Base-by-base conservation (phyloP, 2,888 invertebrate species). In the Fabriciana adippe region DNA sequence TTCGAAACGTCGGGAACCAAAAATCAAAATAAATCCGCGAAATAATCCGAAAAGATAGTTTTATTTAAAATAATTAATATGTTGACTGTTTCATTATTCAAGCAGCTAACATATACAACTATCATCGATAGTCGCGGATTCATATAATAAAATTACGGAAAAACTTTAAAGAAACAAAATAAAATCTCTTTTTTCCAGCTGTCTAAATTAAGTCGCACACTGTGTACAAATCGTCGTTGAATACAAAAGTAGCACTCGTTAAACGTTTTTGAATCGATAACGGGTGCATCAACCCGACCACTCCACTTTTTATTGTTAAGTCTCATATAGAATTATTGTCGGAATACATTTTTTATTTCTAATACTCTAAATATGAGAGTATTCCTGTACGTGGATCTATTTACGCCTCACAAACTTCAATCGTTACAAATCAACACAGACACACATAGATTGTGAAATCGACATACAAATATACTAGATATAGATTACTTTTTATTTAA, bases 141-240 rank as follows among this genome's bases (percentile, higher is more conserved):
- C 18, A 18, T 18, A 18, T 18, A 18, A 18, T 18, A 18, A 18
- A 18, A 18, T 18, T 1, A 18, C 18, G 18, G 18, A 18, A 1
- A 18, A 8, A 21, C 6, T 15, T 21, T 8, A 21, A 47, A 21
- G 47, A 15, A 57, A 57, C 21, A 21, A 21, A 47, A 1, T 5
- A 57, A 59, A 48, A 47, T 47, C n/a, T n/a, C n/a, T 47, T 48
- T 57, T 4, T 57, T 57, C 21, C n/a, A 59, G 15, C 26, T 6
- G 35, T 61, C 61, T 61, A 51, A 61, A 61, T 61, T 35, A 48
- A 47, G 51, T 51, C 51, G 31, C 57, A 70, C 56, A 72, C 69
- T 73, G 71, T 73, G 63, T 66, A 72, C 72, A 69, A 70, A 73
- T 69, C 68, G 65, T 66, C 55, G 53, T 64, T 66, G 61, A 69